phyloP scores from a whole-genome alignment of 2,888 invertebrate genomes.

The Andrena haemorrhoa region DNA sequence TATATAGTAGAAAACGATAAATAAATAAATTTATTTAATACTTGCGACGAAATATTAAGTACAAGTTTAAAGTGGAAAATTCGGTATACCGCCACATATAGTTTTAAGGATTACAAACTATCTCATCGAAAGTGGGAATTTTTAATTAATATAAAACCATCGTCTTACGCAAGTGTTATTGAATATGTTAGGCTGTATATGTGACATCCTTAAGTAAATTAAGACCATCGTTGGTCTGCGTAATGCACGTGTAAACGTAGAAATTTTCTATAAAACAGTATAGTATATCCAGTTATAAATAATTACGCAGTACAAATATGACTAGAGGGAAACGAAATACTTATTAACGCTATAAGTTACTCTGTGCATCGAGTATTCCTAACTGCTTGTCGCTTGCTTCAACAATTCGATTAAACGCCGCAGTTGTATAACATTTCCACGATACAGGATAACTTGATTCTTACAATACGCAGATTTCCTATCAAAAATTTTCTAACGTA shows the following conservation, averaged over 20 bases:
- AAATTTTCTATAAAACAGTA: slow-evolving; percentile 32
- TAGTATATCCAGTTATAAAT: slow-evolving; percentile 72
- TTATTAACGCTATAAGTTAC: slow-evolving; percentile 63
- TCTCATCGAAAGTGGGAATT: slow-evolving; percentile 4
- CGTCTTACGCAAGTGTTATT: background rate
- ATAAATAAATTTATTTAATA: slow-evolving; percentile 79
- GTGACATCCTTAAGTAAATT: slow-evolving; percentile 1
- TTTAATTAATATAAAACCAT: slow-evolving; percentile 13
- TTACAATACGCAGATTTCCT: slow-evolving; percentile 23
- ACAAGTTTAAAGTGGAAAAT: slow-evolving; percentile 48
- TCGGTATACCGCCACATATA: slow-evolving; percentile 7
- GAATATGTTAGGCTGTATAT: slow-evolving; percentile 22
- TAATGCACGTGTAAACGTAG: slow-evolving; percentile 20
- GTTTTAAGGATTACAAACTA: background rate
- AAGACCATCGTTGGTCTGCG: background rate
- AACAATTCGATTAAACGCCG: slow-evolving; percentile 26
- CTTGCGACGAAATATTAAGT: slow-evolving; percentile 66
- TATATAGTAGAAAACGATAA: slow-evolving; percentile 53
- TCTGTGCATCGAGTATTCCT: slow-evolving; percentile 35
- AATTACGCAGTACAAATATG: slow-evolving; percentile 76
- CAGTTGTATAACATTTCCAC: slow-evolving; percentile 14
- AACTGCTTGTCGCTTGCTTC: slow-evolving; percentile 29
- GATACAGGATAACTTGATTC: slow-evolving; percentile 31
- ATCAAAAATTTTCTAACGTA: slow-evolving; percentile 20
- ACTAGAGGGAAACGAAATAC: slow-evolving; percentile 77